Evolutionary conservation across 2,797 vertebrate genomes (phyloP), one percentile per base, ranked within the genome.

Genomic region (Sebastes matsubarae): DNA sequence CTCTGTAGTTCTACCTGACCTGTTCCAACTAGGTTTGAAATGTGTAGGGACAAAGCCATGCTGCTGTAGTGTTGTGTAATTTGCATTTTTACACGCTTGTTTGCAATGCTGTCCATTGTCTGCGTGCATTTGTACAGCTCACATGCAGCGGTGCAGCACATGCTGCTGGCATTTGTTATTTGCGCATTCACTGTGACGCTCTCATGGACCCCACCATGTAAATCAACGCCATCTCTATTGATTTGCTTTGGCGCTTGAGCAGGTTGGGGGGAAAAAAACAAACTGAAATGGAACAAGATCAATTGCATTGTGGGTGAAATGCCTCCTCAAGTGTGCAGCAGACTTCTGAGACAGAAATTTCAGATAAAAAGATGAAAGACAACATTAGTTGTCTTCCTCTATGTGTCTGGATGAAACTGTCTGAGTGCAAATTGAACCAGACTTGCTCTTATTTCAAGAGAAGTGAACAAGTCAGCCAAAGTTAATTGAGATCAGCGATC

Each of bases 351-450:
- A 70, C 38, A 36, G 24, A 67, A 42, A 72, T 79, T 79, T 89
- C 67, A 80, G 68, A 87, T 69, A 79, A 72, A 90, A 84, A 79
- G 79, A 90, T 75, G 71, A 91, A 74, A 75, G 64, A 79, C 83
- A 82, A 60, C 65, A 74, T 78, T 67, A 70, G 57, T 75, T 54
- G 59, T 79, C 59, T 77, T 75, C 54, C 36, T 72, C 58, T 71
- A 32, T 0, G 1, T 79, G 67, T 46, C 54, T 76, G 25, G 34
- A 61, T 75, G 34, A 77, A 88, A 29, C 54, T 57, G 29, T 18
- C 54, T 27, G 42, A 83, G 72, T 46, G 16, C 29, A 75, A 81
- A 88, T 63, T 58, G 22, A 76, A 82, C 58, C 27, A 65, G 68
- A 76, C 25, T 16, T 24, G 5, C 27, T 69, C 20, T 64, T 46